Evolutionary conservation across 2,113 vertebrate genomes (phyloP), one percentile per base, ranked within the genome.

Genomic region (Cromileptes altivelis): DNA sequence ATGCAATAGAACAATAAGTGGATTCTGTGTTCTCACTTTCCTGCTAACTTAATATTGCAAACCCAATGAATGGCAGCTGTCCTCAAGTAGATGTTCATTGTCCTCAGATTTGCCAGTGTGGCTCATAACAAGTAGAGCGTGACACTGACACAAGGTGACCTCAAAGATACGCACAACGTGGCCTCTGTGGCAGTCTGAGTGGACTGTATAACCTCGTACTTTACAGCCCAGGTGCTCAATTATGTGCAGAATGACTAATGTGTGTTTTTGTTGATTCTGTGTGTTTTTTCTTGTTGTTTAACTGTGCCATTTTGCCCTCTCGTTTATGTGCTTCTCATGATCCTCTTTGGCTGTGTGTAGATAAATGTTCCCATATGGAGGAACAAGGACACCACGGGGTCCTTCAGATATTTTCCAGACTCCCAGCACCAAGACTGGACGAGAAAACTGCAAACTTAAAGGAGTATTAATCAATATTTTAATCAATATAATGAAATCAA

Each of bases 11-110:
- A 4, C 37, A 45, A 55, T 81, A 80, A 82, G 61, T 49, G n/a
- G 53, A 82, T 82, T 73, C 56, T 70, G 77, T 88, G 86, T 83
- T 81, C 75, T 71, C 88, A 78, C 80, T 88, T 62, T 85, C 53
- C 30, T 0, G 18, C 21, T 86, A 90, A 93, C 52, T 70, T 63
- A 87, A 90, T 93, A 62, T 60, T 63, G 76, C 47, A 67, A 85
- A 89, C 70, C 52, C 52, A 71, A 70, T 86, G 55, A 87, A 84
- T 45, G 40, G 55, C 19, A 23, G 50, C 9, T 70, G 57, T 77
- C 70, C 60, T 75, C 55, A 37, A 55, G 85, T 25, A 83, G 75
- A 78, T 71, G 61, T 5, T 40, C 58, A 74, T 84, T 88, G 87
- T 88, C 45, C 63, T 13, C 58, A 63, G 49, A 68, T 86, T 83